phyloP scores from a whole-genome alignment of 2,888 invertebrate species.

The Vanessa cardui region DNA sequence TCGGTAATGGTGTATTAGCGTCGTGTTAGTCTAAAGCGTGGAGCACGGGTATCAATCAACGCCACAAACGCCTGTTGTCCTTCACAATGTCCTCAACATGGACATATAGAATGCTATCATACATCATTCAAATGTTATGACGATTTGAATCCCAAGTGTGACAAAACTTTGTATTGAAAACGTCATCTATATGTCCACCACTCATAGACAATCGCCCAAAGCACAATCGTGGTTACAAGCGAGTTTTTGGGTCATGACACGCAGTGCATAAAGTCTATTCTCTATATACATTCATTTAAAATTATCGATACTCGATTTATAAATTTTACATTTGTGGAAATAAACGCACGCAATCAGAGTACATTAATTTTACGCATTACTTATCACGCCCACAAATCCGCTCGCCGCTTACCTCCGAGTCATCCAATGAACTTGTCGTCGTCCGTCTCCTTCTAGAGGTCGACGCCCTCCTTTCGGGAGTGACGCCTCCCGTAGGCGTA shows the following conservation, averaged over 20 bases:
- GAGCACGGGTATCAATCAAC: slow-evolving; percentile 61
- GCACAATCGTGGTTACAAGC: slow-evolving; percentile 48
- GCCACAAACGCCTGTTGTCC: slow-evolving; percentile 68
- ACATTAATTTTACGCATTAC: slow-evolving; percentile 39
- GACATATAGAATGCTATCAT: slow-evolving; percentile 45
- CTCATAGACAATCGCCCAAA: slow-evolving; percentile 73
- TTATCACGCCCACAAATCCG: slow-evolving; percentile 53
- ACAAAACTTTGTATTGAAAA: neutral
- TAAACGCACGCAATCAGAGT: slow-evolving; percentile 31
- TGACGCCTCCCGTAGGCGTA: slow-evolving; percentile 68
- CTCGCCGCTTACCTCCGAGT: slow-evolving; percentile 74
- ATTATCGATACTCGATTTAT: neutral
- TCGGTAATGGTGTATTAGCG: slow-evolving; percentile 35
- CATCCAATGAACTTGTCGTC: slow-evolving; percentile 67
- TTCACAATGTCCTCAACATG: slow-evolving; percentile 48
- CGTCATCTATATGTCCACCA: slow-evolving; percentile 39
- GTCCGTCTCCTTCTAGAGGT: slow-evolving; percentile 49
- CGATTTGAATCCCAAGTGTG: neutral
- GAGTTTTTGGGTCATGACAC: slow-evolving; percentile 41
- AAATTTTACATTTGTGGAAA: slow-evolving; percentile 13
- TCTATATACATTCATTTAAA: neutral
- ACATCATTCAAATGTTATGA: slow-evolving; percentile 1
- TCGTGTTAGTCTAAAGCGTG: slow-evolving; percentile 50
- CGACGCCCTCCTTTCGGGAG: slow-evolving; percentile 54
- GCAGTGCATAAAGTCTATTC: slow-evolving; percentile 36